Conservation (phyloP, 1,140 invertebrate genomes). For the Apis dorsata region DNA sequence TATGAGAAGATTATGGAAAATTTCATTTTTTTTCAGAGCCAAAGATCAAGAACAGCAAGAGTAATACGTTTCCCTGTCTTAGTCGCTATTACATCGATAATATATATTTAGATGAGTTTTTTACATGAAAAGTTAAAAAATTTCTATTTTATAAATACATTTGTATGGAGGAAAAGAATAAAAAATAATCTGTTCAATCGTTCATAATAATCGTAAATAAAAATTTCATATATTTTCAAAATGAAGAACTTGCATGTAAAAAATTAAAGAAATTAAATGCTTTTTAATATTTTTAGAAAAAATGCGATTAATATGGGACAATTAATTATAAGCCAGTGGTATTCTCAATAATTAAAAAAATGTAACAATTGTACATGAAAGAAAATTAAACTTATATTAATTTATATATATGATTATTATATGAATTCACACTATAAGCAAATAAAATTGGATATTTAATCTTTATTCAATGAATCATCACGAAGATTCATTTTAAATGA, state of each 20-base stretch:
- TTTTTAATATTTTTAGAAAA: background rate
- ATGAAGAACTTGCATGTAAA: background rate
- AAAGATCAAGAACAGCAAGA: slow-evolving; percentile 69
- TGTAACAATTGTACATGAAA: background rate
- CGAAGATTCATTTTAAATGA: no score
- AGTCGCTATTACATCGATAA: slow-evolving; percentile 2
- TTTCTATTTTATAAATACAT: background rate
- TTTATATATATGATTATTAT: no score
- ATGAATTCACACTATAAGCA: no score
- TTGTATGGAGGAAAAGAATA: background rate
- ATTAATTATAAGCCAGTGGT: background rate
- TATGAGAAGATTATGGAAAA: slow-evolving; percentile 44
- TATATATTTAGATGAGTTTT: slow-evolving; percentile 10
- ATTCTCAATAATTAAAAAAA: background rate
- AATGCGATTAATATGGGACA: background rate
- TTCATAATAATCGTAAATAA: background rate
- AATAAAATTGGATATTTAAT: no score
- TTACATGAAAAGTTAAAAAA: slow-evolving; percentile 2
- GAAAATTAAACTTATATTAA: background rate
- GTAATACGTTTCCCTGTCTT: slow-evolving; percentile 25
- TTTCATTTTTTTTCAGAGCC: slow-evolving; percentile 60
- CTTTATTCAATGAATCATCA: no score
- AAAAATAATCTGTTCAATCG: background rate
- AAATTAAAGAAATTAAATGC: background rate
- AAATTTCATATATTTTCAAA: background rate